Evolutionary conservation across 1,140 invertebrate genomes (phyloP).

Genomic region (Drosophila pectinifera): DNA sequence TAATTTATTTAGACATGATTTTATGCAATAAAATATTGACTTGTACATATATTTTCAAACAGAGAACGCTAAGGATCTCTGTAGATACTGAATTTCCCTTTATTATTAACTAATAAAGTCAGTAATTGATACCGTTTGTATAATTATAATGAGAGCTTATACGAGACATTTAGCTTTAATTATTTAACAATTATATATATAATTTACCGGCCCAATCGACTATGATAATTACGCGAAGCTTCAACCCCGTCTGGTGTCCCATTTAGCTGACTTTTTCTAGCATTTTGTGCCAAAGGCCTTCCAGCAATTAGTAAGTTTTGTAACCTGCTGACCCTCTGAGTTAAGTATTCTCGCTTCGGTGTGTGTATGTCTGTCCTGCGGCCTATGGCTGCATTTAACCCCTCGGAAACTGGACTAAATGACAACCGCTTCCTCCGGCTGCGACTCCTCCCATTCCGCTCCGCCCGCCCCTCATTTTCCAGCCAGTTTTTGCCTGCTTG

Average conservation of each 20-base stretch:
- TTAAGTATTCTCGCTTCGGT: conserved; percentile 28
- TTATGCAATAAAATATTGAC: not conserved
- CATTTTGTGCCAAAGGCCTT: conserved; percentile 48
- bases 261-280: conserved; percentile 44
- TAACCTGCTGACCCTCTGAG: conserved; percentile 81
- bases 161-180: not conserved
- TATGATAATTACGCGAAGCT: not conserved
- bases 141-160: not conserved
- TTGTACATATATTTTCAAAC: no score
- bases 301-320: conserved; percentile 56
- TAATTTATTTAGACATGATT: not conserved
- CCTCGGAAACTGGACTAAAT: conserved; percentile 50
- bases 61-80: no score
- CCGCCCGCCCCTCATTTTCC: conserved; percentile 22
- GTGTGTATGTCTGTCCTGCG: conserved; percentile 24
- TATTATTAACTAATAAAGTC: no score
- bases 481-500: conserved; percentile 41
- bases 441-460: not conserved
- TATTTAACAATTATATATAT: conserved; percentile 7
- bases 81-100: no score
- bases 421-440: conserved; percentile 63
- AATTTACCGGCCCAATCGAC: conserved; percentile 1
- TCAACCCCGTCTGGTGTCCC: conserved; percentile 27
- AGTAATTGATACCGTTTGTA: no score
- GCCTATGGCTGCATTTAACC: conserved; percentile 64